Percentiles rank a stretch among this genome's conserved stretches.
These are phyloP conservation scores for Corydoras maculifer DNA, from an alignment of 2,113 vertebrate genomes.

Conservation along the genomic window DNA sequence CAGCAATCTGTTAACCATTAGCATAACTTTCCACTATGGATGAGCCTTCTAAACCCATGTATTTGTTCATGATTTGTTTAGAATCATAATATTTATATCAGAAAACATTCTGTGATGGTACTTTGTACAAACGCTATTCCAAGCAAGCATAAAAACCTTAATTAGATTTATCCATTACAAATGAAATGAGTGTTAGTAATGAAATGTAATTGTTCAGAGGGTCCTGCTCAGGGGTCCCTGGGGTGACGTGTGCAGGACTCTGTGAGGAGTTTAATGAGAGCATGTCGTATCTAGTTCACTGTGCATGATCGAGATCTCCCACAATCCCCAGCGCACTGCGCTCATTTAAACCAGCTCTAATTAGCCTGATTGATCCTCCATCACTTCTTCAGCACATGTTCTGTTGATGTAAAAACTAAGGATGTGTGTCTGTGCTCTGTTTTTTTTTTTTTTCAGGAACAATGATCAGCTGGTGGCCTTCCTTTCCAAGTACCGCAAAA, in stretches of 20 bases:
- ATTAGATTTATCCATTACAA: slow-evolving; percentile 8
- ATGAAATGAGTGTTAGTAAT: slow-evolving; percentile 20
- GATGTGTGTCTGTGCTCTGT: not conserved
- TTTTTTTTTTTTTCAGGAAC: slow-evolving; percentile 65
- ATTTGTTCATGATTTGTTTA: not conserved
- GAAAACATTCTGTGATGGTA: not conserved
- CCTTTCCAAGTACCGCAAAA: slow-evolving; percentile 88
- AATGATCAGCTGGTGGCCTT: slow-evolving; percentile 95
- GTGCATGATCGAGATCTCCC: slow-evolving; percentile 25
- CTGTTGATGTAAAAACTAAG: not conserved
- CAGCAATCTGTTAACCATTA: no score
- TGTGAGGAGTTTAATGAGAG: slow-evolving; percentile 14
- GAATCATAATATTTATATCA: not conserved
- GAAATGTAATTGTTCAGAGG: slow-evolving; percentile 20
- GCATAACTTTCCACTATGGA: no score
- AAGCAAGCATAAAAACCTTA: slow-evolving; percentile 2
- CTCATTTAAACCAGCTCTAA: slow-evolving; percentile 40
- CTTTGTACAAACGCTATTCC: not conserved
- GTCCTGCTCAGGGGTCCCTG: not conserved
- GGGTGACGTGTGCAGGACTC: slow-evolving; percentile 3
- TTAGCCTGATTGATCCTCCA: slow-evolving; percentile 31
- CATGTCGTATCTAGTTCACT: slow-evolving; percentile 32
- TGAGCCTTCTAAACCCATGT: not conserved
- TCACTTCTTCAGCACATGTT: slow-evolving; percentile 4
- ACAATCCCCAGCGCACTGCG: slow-evolving; percentile 34